A percentile compares a stretch with the other conserved stretches of the same genome.
Evolutionary conservation across 2,888 invertebrate genomes (phyloP).

Genomic region (Adela reaumurella): DNA sequence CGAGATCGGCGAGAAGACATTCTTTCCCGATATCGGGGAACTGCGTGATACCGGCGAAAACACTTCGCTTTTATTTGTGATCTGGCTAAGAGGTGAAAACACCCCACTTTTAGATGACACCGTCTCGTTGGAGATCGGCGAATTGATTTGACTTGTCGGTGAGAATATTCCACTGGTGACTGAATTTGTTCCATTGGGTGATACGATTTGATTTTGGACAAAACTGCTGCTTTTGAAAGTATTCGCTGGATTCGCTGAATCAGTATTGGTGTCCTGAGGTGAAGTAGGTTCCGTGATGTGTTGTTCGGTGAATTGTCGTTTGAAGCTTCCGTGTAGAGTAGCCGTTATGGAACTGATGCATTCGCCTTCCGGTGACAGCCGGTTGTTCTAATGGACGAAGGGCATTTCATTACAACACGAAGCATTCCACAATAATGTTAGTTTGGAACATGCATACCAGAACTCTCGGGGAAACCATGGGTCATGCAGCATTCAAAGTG

Average conservation of each 20-base stretch:
- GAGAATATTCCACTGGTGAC: constrained; percentile 53
- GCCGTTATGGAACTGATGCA: constrained; percentile 60
- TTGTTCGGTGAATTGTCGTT: constrained; percentile 52
- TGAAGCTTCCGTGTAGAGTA: constrained; percentile 64
- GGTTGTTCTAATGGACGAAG: constrained; percentile 55
- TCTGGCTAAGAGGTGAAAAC: constrained; percentile 49
- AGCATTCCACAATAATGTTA: too few species aligned
- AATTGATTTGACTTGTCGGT: constrained; percentile 52
- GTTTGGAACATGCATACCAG: too few species aligned
- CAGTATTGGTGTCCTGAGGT: constrained; percentile 39
- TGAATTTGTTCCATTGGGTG: constrained; percentile 49
- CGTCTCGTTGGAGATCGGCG: constrained; percentile 49
- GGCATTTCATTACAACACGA: too few species aligned
- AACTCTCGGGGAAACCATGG: too few species aligned
- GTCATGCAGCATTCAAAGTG: too few species aligned
- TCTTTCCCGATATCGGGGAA: constrained; percentile 45
- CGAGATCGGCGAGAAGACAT: constrained; percentile 44
- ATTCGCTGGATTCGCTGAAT: constrained; percentile 37
- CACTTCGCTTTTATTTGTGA: constrained; percentile 45
- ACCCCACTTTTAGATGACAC: constrained; percentile 51
- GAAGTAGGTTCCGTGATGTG: constrained; percentile 36
- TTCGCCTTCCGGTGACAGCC: constrained; percentile 69
- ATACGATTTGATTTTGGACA: constrained; percentile 41
- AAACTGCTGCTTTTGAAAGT: constrained; percentile 38
- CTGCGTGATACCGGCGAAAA: constrained; percentile 47